Base-by-base conservation (phyloP, 2,888 invertebrate genomes). In the Eulithis testata region DNA sequence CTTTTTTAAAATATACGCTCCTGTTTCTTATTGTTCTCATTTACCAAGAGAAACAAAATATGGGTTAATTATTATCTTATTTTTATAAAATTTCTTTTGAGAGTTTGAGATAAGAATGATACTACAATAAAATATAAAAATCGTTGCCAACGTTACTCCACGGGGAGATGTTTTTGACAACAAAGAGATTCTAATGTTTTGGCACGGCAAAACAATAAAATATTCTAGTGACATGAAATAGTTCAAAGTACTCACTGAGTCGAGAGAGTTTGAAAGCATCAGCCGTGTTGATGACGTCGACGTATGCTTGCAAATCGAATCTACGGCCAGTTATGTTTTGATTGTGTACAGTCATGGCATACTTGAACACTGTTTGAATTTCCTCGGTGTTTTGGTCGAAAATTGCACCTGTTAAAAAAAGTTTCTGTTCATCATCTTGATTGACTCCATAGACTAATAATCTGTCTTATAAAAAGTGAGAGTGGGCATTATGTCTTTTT, bases 331-430 rank as follows among this genome's bases (percentile, higher is more conserved):
- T 95, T 50, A 90, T 86, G 83, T 97, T 97, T 83, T 97, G 95
- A 84, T 97, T 97, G 87, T 98, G 97, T 78, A 96, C 95, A 56
- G 96, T 94, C 95, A 97, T 96, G 6, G 98, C 98, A 85, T 96
- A 97, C 83, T 96, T 97, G 89, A 98, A 98, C n/a, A 97, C 98
- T 70, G 97, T 96, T 88, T 98, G 98, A 65, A 98, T 97, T 85
- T 98, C 98, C 83, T 97, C 97, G 0, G 97, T 97, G 66, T 97
- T 97, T 85, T 97, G 97, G 80, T 98, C 98, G 86, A 98, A 98
- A 79, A 98, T 97, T 60, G 97, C 97, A 80, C 98, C 98, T 98
- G 94, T 8, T 73, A 78, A 60, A 70, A 76, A 68, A 66, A 57
- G 21, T 6, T 7, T 9, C 5, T 43, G 31, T 52, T 12, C 3